phyloP scores from a whole-genome alignment of 2,113 vertebrate species.

The Chloropsis cyanopogon region DNA sequence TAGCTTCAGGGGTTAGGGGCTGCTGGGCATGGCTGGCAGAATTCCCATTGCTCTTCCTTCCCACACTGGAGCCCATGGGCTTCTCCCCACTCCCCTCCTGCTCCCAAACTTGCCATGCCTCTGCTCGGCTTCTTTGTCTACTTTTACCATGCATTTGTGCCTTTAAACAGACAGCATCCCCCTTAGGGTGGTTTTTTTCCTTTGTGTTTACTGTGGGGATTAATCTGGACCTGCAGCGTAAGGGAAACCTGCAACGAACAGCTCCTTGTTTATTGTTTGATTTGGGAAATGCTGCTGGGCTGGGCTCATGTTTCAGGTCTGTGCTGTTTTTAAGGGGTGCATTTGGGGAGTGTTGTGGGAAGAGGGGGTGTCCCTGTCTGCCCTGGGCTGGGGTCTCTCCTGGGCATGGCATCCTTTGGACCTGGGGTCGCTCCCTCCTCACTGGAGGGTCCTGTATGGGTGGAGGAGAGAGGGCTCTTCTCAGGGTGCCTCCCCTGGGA shows the following conservation, averaged over 20 bases:
- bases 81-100: background rate
- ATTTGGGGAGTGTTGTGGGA: background rate
- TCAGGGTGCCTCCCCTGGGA: background rate
- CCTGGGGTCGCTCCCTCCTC: background rate
- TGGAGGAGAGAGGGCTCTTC: background rate
- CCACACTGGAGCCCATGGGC: rapidly evolving
- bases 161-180: constrained; percentile 26
- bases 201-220: constrained; percentile 61
- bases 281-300: constrained; percentile 30
- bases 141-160: background rate
- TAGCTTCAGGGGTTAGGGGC: background rate
- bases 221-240: constrained; percentile 50
- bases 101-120: background rate
- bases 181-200: constrained; percentile 22
- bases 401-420: background rate
- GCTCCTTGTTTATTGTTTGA: constrained; percentile 58
- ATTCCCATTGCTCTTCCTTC: background rate
- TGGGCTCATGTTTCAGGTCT: background rate
- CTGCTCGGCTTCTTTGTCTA: background rate
- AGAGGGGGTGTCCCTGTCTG: background rate
- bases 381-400: background rate
- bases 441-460: background rate
- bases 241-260: constrained; percentile 4
- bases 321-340: background rate
- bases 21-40: background rate